Base-by-base conservation (phyloP, 1,140 invertebrate species). In the Fopius arisanus region DNA sequence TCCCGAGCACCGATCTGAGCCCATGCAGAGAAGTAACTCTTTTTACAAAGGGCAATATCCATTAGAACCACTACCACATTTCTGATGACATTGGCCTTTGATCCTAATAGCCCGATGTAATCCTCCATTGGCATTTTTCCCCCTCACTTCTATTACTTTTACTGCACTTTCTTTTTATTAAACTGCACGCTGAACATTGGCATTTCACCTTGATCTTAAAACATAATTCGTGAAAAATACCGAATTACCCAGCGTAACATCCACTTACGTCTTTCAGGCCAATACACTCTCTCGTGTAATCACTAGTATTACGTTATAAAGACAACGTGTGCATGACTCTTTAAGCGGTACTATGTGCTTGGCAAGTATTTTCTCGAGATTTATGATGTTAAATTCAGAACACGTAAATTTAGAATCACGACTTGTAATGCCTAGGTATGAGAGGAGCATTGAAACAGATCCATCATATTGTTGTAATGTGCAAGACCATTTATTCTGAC, bases 351-450 rank as follows among this genome's bases (percentile, higher is more conserved):
- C 43, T 48, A 48, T n/a, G n/a, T 48, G 43, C 43, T 7, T 48
- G 14, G 1, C 43, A 48, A 48, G 5, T 48, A 48, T 48, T 40
- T 59, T 28, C 59, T 26, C 9, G 12, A 59, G 68, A 70, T 70
- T 70, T 70, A 70, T 51, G 68, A 51, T 31, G 6, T 59, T 12
- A 28, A 59, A 23, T 26, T 71, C 65, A 71, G 37, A 71, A 63
- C 19, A 71, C 54, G n/a, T 71, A 63, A 71, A 71, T 70, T 54
- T 31, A 54, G 43, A 70, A 59, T 21, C 29, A 70, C 68, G 68
- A 19, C 28, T 70, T 23, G 9, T 16, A 59, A 59, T 23, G 10
- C 23, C 21, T 28, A 59, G 23, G 23, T 16, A 51, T 28, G 33
- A 40, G 33, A 26, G 21, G 33, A 23, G 26, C 16, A 37, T 62